A percentile compares a stretch with the other conserved stretches of the same genome.
Conservation (phyloP, 2,113 vertebrate species). For the Arenaria interpres region DNA sequence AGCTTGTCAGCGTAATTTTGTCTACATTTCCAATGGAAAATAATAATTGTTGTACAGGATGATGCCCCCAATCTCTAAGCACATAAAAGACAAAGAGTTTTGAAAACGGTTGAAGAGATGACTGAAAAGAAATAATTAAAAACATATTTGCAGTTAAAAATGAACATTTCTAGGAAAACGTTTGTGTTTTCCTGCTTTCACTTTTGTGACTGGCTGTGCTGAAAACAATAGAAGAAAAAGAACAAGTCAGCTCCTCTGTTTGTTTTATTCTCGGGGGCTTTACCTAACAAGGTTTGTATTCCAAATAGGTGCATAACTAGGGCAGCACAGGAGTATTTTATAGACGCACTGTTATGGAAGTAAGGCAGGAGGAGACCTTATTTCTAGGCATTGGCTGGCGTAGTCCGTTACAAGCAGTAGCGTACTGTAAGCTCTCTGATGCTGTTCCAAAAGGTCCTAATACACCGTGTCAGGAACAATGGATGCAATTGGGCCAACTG, state of each 20-base stretch:
- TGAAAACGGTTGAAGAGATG: not conserved
- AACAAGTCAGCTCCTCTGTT: not conserved
- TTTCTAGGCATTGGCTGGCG: not conserved
- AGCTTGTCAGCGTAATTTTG: not conserved
- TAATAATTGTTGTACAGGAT: not conserved
- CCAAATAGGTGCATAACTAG: not conserved
- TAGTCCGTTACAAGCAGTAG: not conserved
- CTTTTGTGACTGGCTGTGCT: not conserved
- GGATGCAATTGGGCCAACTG: not conserved
- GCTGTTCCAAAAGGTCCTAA: constrained; percentile 11
- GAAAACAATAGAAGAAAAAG: not conserved
- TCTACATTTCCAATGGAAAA: not conserved
- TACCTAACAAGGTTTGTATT: not conserved
- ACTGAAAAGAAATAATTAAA: not conserved
- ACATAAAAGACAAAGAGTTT: not conserved
- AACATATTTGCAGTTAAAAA: not conserved
- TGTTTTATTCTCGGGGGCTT: not conserved
- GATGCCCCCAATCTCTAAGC: not conserved
- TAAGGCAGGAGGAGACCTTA: not conserved
- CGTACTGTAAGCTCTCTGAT: not conserved
- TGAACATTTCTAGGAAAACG: not conserved
- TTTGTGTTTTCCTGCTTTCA: not conserved
- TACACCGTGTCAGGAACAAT: not conserved
- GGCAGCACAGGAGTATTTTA: not conserved
- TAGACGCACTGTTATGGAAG: not conserved